Evolutionary conservation across 2,113 vertebrate genomes (phyloP).

Genomic region (Glareola pratincola): DNA sequence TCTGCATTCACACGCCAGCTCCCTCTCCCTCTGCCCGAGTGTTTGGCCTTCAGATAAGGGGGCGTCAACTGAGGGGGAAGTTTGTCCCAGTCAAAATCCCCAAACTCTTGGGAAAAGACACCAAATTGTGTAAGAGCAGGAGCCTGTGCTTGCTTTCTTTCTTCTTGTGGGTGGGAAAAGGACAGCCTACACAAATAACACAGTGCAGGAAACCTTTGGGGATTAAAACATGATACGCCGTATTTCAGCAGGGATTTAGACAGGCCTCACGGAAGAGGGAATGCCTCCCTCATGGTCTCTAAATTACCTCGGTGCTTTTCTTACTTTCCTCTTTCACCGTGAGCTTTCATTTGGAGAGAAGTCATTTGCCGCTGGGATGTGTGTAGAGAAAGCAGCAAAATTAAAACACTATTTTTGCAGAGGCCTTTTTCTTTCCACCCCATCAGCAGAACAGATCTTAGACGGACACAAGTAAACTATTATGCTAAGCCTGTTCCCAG

Average conservation of each 20-base stretch:
- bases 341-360: not conserved
- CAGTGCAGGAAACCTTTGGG: not conserved
- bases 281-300: not conserved
- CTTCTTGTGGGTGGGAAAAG: not conserved
- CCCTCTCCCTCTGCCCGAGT: not conserved
- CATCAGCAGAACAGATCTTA: not conserved
- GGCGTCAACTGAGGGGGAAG: not conserved
- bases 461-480: not conserved
- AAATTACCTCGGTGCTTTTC: not conserved
- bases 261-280: not conserved
- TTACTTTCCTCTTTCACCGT: not conserved
- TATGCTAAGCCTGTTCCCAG: not conserved
- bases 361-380: not conserved
- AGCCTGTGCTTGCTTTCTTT: not conserved
- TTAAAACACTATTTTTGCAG: not conserved
- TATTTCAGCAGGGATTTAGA: slow-evolving; percentile 30
- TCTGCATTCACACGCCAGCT: not conserved
- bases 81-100: not conserved
- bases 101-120: not conserved
- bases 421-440: not conserved
- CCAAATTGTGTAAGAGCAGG: not conserved
- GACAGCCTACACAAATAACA: not conserved
- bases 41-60: not conserved
- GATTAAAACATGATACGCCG: not conserved
- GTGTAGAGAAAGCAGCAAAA: not conserved